Evolutionary conservation across 2,113 vertebrate genomes (phyloP), one percentile per base, ranked within the genome.

Genomic region (Dasypus novemcinctus): DNA sequence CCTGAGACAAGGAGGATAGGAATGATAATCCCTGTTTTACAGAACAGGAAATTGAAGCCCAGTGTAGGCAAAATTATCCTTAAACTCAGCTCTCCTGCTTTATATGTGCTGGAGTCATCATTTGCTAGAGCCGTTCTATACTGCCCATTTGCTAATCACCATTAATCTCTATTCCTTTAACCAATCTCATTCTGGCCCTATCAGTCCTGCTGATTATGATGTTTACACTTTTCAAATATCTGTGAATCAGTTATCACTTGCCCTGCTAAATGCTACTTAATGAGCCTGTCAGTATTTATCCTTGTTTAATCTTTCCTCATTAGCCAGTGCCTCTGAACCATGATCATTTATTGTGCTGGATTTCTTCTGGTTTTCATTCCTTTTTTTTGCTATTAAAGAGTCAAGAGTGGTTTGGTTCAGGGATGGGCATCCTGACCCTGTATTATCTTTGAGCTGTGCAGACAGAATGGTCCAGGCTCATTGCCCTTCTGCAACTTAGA

Each of bases 251-350:
- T 72, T 59, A 61, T 43, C 90, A 78, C 71, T 95, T 68, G 84
- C 90, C 49, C 72, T 95, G 76, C 78, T 97, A 95, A 92, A 85
- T 75, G 84, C 66, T 78, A 33, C n/a, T 84, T 95, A 90, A 95
- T 52, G 88, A 90, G 46, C 72, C 92, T 49, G 54, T n/a, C 52
- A 64, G 82, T 64, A 57, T 87, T 78, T 93, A 66, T 78, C 76
- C n/a, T n/a, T 29, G 23, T 81, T 90, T 74, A 85, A 27, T 78
- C 85, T 87, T 78, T 21, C 21, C 43, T 29, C 84, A 85, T 87
- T 86, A 83, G 41, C 31, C 76, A 69, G 18, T 43, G 52, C 15
- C 69, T 94, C 66, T 31, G 87, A 46, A 78, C 61, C 69, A 87
- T 90, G 87, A n/a, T 92, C 76, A 29, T 43, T 69, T 36, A 41